phyloP scores from a whole-genome alignment of 2,113 vertebrate species.

The Crotalus helleri region DNA sequence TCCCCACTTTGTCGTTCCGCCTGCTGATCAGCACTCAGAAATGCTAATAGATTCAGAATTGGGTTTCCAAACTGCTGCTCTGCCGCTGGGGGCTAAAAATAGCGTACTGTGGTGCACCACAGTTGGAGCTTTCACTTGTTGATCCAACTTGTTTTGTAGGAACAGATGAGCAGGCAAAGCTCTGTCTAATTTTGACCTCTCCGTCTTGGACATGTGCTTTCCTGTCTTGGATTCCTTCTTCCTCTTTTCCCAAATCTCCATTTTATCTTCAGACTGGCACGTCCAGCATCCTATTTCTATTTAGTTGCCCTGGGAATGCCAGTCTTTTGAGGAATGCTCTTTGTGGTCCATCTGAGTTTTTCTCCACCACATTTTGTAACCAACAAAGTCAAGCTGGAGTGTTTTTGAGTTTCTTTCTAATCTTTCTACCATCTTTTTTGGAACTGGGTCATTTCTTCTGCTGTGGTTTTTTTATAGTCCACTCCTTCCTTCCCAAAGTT shows the following conservation, averaged over 20 bases:
- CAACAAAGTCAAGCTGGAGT: background rate
- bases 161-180: accelerated
- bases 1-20: background rate
- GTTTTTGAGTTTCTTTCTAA: background rate
- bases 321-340: background rate
- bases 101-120: slow-evolving; percentile 2
- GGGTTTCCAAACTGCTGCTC: slow-evolving; percentile 53
- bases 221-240: accelerated
- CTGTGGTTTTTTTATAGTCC: background rate
- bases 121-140: slow-evolving; percentile 43
- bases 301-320: background rate
- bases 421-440: background rate
- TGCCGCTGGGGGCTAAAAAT: slow-evolving; percentile 55
- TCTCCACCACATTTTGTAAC: background rate
- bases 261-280: background rate
- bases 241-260: background rate
- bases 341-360: background rate
- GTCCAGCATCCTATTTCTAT: background rate
- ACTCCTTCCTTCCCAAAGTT: background rate
- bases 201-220: background rate
- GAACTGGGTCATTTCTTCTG: background rate
- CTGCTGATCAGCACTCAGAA: slow-evolving; percentile 19
- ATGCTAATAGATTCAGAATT: slow-evolving; percentile 57
- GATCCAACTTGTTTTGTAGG: slow-evolving; percentile 17
- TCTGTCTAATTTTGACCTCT: accelerated